Conservation (phyloP, 2,113 vertebrate species). For the Thamnophis sirtalis region DNA sequence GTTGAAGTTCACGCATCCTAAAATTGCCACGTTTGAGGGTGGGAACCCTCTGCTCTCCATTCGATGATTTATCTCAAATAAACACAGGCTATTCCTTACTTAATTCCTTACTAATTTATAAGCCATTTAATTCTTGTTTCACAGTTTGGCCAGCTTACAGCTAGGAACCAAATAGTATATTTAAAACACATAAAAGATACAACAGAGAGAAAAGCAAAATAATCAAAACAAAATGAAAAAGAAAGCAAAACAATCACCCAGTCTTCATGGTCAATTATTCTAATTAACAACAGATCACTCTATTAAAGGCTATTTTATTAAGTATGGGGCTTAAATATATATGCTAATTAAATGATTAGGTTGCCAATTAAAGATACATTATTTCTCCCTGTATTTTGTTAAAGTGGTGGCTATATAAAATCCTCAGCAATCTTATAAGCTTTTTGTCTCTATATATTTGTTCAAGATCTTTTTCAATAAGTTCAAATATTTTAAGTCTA, state of each 20-base stretch:
- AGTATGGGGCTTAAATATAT: neutral
- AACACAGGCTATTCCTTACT: neutral
- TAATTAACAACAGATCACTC: neutral
- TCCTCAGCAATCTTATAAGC: neutral
- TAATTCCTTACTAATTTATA: neutral
- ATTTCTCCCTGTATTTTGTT: neutral
- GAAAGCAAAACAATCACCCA: neutral
- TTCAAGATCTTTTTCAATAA: neutral
- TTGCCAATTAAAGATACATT: neutral
- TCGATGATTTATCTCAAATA: neutral
- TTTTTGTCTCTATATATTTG: neutral
- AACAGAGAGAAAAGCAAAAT: neutral
- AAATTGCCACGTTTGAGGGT: neutral
- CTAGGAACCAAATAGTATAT: neutral
- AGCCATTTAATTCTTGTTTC: neutral
- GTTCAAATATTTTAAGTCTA: neutral
- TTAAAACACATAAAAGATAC: neutral
- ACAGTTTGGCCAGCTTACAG: neutral
- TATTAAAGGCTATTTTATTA: neutral
- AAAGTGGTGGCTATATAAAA: neutral
- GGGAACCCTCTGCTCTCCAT: neutral
- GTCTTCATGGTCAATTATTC: neutral
- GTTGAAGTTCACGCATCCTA: neutral
- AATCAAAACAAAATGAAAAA: neutral
- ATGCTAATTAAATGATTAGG: neutral